These are phyloP conservation scores for Eutolmus rufibarbis DNA, from an alignment of 2,888 invertebrate genomes.

Conservation along the genomic window DNA sequence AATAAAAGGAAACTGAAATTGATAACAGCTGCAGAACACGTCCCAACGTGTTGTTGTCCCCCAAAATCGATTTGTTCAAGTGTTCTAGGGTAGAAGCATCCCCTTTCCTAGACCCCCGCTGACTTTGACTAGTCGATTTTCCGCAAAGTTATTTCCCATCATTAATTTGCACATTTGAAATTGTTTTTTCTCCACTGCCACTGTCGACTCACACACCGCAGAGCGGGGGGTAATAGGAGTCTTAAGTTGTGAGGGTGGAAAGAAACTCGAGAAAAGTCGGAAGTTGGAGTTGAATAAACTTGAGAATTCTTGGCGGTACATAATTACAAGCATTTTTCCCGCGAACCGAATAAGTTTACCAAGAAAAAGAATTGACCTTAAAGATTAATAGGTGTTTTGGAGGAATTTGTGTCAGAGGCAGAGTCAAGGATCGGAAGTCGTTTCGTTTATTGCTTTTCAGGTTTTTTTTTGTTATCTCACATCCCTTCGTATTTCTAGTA, in stretches of 20 bases:
- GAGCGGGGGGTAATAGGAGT: neutral
- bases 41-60: neutral
- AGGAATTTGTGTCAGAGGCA: neutral
- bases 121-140: slow-evolving; percentile 21
- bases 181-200: neutral
- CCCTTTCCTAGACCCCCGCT: neutral
- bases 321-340: neutral
- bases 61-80: neutral
- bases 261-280: neutral
- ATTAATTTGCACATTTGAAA: slow-evolving; percentile 21
- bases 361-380: neutral
- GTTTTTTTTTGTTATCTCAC: neutral
- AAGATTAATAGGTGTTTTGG: neutral
- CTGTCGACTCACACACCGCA: neutral
- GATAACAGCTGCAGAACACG: neutral
- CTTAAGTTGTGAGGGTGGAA: neutral
- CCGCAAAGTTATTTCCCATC: slow-evolving; percentile 27
- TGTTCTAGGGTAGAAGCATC: neutral
- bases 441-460: neutral
- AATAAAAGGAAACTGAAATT: neutral
- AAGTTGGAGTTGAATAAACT: neutral
- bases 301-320: neutral
- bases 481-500: neutral
- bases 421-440: neutral
- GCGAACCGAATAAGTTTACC: neutral